Conservation (phyloP, 37 sponge, comb jelly and placozoan genomes). For the Theonella swinhoei region DNA sequence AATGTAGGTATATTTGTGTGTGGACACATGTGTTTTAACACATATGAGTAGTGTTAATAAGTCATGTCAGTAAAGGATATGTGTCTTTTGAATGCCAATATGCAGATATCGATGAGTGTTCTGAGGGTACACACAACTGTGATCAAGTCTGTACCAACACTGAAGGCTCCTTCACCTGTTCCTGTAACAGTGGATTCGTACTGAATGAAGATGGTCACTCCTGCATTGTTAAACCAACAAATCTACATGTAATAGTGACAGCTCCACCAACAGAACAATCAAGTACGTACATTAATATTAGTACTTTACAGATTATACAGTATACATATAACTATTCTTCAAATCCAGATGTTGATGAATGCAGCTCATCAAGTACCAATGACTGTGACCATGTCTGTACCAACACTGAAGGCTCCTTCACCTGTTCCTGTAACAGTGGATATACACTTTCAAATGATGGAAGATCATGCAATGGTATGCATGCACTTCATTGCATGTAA, state of each 20-base stretch:
- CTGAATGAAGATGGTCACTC: conserved; percentile 12
- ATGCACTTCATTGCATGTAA: too few species aligned
- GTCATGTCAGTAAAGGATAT: too few species aligned
- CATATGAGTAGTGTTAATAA: too few species aligned
- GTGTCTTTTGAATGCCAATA: too few species aligned
- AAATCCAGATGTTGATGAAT: conserved; percentile 24
- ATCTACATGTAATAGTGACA: too few species aligned
- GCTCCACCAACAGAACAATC: too few species aligned
- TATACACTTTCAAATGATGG: conserved; percentile 11
- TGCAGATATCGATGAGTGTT: conserved; percentile 40
- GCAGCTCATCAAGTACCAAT: neutral
- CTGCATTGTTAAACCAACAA: too few species aligned
- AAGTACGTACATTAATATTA: too few species aligned
- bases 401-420: conserved; percentile 38
- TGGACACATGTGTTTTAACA: too few species aligned
- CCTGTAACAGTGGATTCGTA: conserved; percentile 25
- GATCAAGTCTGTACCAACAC: conserved; percentile 32
- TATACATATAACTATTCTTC: too few species aligned
- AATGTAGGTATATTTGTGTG: too few species aligned
- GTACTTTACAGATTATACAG: too few species aligned
- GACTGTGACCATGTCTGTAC: conserved; percentile 25
- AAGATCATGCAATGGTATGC: conserved; percentile 25
- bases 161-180: conserved; percentile 35
- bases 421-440: conserved; percentile 35
- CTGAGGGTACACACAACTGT: neutral